These are phyloP conservation scores for Hippocampus barbouri DNA, from an alignment of 2,113 vertebrate species.

Conservation along the genomic window DNA sequence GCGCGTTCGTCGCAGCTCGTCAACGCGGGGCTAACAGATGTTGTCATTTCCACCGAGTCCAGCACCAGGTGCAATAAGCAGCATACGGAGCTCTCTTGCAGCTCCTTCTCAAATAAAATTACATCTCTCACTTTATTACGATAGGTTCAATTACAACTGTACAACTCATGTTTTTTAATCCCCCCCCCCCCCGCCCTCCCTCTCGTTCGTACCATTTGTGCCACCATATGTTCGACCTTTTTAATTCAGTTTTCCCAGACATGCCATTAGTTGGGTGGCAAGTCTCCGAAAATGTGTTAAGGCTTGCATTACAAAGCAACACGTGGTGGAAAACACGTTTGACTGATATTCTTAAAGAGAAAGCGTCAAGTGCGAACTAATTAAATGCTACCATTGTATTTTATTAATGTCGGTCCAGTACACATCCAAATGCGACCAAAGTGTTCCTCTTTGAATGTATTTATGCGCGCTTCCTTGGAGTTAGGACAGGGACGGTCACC, in stretches of 20 bases:
- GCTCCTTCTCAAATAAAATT: conserved; percentile 26
- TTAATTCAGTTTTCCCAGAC: conserved; percentile 8
- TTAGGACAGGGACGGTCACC: conserved; percentile 35
- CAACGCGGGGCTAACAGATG: conserved; percentile 72
- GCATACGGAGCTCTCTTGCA: conserved; percentile 37
- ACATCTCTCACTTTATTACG: conserved; percentile 30
- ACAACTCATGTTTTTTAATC: neutral
- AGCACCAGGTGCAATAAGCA: conserved; percentile 60
- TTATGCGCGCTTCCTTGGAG: conserved; percentile 13
- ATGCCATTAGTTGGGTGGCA: conserved; percentile 1
- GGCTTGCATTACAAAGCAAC: neutral
- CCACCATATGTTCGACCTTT: conserved; percentile 20
- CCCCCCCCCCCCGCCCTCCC: too few relatives aligned
- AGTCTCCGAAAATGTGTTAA: neutral
- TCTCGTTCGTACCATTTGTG: neutral
- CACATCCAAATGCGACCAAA: conserved; percentile 6
- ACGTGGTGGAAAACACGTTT: neutral
- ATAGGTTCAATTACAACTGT: conserved; percentile 18
- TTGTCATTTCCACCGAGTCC: conserved; percentile 65
- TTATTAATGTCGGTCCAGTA: neutral
- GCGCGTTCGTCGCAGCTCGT: conserved; percentile 37
- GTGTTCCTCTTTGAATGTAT: conserved; percentile 2
- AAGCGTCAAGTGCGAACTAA: neutral
- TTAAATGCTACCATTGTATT: neutral
- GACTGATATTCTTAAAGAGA: neutral